These are phyloP conservation scores for Novumbra hubbsi DNA, from an alignment of 2,797 vertebrate genomes.

Conservation along the genomic window DNA sequence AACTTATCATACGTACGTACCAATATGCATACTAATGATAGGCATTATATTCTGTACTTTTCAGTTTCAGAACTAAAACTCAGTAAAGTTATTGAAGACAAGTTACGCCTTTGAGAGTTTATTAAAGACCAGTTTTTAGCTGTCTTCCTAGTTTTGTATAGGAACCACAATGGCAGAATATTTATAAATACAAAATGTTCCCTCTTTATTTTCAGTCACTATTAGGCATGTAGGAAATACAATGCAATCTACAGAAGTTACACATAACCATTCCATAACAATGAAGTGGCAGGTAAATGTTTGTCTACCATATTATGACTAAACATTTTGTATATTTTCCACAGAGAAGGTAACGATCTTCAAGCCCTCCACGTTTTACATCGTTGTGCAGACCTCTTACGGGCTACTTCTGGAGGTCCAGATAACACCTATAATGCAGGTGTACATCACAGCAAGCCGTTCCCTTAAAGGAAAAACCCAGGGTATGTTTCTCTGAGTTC, in stretches of 20 bases:
- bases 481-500: conserved; percentile 65
- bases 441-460: conserved; percentile 71
- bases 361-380: conserved; percentile 81
- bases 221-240: too few species aligned
- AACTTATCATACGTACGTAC: too few species aligned
- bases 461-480: conserved; percentile 69
- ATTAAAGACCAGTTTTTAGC: too few species aligned
- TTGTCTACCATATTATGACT: neutral
- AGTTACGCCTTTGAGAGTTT: too few species aligned
- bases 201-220: neutral
- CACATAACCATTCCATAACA: neutral
- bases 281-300: neutral
- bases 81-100: too few species aligned
- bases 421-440: conserved; percentile 82
- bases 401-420: conserved; percentile 81
- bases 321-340: conserved; percentile 16
- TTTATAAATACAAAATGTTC: neutral
- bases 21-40: too few species aligned
- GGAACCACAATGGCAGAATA: too few species aligned
- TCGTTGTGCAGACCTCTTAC: conserved; percentile 67
- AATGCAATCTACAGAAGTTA: neutral
- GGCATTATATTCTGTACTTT: too few species aligned
- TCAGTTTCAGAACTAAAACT: too few species aligned
- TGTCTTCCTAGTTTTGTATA: too few species aligned
- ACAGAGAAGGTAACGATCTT: conserved; percentile 73